phyloP scores from a whole-genome alignment of 2,888 invertebrate species.

The Lasioglossum vierecki region DNA sequence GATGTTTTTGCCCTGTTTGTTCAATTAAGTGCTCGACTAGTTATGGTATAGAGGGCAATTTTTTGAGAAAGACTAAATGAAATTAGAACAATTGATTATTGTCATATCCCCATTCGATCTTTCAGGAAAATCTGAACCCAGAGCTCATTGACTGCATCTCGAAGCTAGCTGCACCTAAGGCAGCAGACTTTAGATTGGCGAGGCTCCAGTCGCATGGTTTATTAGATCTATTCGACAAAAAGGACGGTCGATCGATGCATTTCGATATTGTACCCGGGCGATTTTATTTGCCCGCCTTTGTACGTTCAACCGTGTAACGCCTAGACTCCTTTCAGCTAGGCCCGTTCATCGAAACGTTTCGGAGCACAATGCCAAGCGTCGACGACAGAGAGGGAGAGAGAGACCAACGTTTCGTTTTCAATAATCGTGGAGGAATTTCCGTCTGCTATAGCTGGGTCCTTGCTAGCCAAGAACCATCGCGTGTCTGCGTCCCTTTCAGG shows the following conservation, averaged over 20 bases:
- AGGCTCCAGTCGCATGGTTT: slow-evolving; percentile 75
- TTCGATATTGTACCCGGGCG: slow-evolving; percentile 62
- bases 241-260: slow-evolving; percentile 69
- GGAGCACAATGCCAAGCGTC: background rate
- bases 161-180: slow-evolving; percentile 60
- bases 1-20: too few species aligned
- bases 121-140: too few species aligned
- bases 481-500: slow-evolving; percentile 17
- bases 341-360: background rate
- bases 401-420: background rate
- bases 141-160: slow-evolving; percentile 16
- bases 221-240: slow-evolving; percentile 69
- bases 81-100: too few species aligned
- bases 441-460: background rate
- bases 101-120: background rate
- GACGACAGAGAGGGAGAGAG: background rate
- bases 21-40: too few species aligned
- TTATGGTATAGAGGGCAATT: too few species aligned
- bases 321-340: slow-evolving; percentile 9
- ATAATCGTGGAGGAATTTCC: slow-evolving; percentile 18
- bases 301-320: slow-evolving; percentile 40
- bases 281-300: slow-evolving; percentile 57
- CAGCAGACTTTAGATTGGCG: slow-evolving; percentile 76
- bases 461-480: background rate
- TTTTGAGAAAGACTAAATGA: too few species aligned